Base-by-base conservation (phyloP, 2,797 vertebrate species). In the Triplophysa yarkandensis region DNA sequence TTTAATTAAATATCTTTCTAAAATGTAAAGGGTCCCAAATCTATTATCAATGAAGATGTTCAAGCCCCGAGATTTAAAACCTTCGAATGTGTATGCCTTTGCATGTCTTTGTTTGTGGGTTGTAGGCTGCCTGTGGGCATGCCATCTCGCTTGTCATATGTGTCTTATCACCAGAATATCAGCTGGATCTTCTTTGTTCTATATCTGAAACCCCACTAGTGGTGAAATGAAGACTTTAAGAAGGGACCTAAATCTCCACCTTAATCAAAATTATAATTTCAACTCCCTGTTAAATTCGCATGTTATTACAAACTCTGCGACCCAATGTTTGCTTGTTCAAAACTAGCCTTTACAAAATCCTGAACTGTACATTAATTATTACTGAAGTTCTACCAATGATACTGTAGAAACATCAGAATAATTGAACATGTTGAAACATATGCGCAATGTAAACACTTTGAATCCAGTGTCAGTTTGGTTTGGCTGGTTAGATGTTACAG, bases 31-130 rank as follows among this genome's bases (percentile, higher is more conserved):
- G n/a, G n/a, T n/a, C n/a, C n/a, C n/a, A n/a, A n/a, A n/a, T n/a
- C n/a, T n/a, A n/a, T n/a, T n/a, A n/a, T n/a, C n/a, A n/a, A n/a
- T n/a, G n/a, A n/a, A n/a, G n/a, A n/a, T 63, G n/a, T 57, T 65
- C n/a, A 54, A 25, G 14, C 41, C 46, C 48, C 60, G 43, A 72
- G 25, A 55, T 55, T 23, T 73, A 8, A 34, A 63, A 58, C 44
- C 41, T 48, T 19, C 43, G 39, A 74, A 3, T 68, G 64, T 23
- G 62, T 79, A 21, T 41, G 25, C 58, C 55, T 72, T 60, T 34
- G 58, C 69, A 4, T 74, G 52, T 58, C 79, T 81, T 81, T 84
- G 74, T 87, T 83, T 85, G 62, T 73, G 78, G 82, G 74, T 70
- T 83, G 71, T 81, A 68, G 80, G 79, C 66, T 74, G 77, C 80